Evolutionary conservation across 2,797 vertebrate genomes (phyloP), one percentile per base, ranked within the genome.

Genomic region (Columba guinea): DNA sequence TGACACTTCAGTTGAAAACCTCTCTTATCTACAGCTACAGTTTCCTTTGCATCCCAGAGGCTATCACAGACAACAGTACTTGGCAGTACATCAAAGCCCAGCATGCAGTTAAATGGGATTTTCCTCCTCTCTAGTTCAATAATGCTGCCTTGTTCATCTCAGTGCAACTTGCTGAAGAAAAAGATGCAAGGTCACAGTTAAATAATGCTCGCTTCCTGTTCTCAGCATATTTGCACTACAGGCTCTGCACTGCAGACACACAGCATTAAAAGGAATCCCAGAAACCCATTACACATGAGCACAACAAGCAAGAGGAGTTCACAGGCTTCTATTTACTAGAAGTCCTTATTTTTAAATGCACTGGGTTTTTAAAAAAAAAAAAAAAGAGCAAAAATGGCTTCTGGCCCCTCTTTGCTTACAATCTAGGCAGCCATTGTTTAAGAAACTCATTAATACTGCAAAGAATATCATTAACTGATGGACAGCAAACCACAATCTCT

Each of bases 11-110:
- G 74, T 48, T 83, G 85, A 62, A 96, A 93, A 73, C 10, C 62
- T 79, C 85, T 94, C 87, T 94, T 82, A 94, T 94, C 91, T 95
- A 46, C 35, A 87, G 80, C 83, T 90, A 56, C 44, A 49, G 56
- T 87, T 62, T 93, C 92, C 90, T 96, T 82, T 88, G 69, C 74
- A 90, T 71, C 88, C 79, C 90, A 79, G 69, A 86, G 91, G 77
- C 81, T 74, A 84, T 85, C 89, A 81, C 39, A 94, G 87, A 92
- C 76, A 84, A 90, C 90, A 95, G 68, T 74, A 46, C 64, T 79
- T 96, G 91, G 95, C 91, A 94, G 39, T 70, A 95, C 90, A 94
- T 93, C 93, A 96, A 94, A 95, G 92, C 62, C 35, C 46, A 71
- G 63, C 48, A 49, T 9, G 60, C 60, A 84, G 67, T 52, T 68